Percentiles rank a stretch among this genome's conserved stretches.
These are phyloP conservation scores for Napeogenes inachia DNA, from an alignment of 2,888 invertebrate species.

Conservation along the genomic window DNA sequence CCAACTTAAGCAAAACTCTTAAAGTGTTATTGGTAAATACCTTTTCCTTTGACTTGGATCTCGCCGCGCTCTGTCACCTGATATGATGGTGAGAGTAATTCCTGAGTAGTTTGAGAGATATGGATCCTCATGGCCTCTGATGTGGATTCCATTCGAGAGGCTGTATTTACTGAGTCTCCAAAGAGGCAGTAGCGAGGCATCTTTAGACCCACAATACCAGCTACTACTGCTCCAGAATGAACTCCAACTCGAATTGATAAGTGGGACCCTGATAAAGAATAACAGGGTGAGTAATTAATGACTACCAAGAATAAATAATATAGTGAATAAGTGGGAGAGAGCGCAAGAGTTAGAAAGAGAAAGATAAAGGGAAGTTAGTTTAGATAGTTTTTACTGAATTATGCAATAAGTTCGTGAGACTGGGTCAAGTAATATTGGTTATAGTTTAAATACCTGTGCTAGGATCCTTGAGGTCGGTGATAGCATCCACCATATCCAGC, in stretches of 20 bases:
- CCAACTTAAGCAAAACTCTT: constrained; percentile 10
- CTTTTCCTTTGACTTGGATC: constrained; percentile 94
- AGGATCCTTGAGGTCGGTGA: constrained; percentile 93
- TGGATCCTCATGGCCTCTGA: constrained; percentile 96
- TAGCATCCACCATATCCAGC: constrained; percentile 95
- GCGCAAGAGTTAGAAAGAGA: too few species aligned
- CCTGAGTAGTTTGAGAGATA: constrained; percentile 92
- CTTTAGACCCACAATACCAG: constrained; percentile 95
- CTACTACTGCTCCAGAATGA: constrained; percentile 94
- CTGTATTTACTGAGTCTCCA: constrained; percentile 94
- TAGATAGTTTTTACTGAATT: background rate
- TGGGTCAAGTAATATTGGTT: background rate
- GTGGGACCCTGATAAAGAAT: constrained; percentile 80
- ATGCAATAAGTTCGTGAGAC: background rate
- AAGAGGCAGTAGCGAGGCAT: constrained; percentile 94
- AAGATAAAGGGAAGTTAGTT: background rate
- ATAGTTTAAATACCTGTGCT: constrained; percentile 82
- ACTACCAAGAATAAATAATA: too few species aligned
- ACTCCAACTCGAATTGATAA: constrained; percentile 90
- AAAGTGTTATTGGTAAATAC: constrained; percentile 53
- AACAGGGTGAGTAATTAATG: too few species aligned
- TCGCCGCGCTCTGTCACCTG: constrained; percentile 87
- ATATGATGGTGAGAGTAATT: constrained; percentile 85
- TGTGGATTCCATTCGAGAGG: constrained; percentile 95
- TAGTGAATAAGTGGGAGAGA: too few species aligned